phyloP scores from a whole-genome alignment of 2,113 vertebrate genomes.

The Neogale vison region DNA sequence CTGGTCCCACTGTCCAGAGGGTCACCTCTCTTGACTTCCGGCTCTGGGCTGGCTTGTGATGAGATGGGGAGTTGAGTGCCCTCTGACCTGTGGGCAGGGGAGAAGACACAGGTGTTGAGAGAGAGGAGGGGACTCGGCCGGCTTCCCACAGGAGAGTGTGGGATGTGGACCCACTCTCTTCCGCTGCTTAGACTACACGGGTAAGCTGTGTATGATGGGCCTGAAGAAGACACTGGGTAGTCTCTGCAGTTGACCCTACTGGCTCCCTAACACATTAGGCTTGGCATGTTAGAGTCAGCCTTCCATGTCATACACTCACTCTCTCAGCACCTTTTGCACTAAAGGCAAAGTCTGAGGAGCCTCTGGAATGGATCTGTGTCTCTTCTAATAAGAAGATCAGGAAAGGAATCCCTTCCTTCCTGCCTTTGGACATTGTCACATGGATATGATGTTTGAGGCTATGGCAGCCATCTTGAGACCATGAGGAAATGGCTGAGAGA shows the following conservation, averaged over 20 bases:
- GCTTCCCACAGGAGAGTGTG: background rate
- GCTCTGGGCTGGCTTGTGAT: slow-evolving; percentile 14
- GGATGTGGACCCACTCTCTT: background rate
- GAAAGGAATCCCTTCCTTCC: background rate
- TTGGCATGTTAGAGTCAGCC: background rate
- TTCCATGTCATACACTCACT: background rate
- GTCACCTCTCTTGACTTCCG: slow-evolving; percentile 45
- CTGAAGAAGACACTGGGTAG: no score
- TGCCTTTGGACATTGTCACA: background rate
- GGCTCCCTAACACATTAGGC: background rate
- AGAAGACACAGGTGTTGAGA: background rate
- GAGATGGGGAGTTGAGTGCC: slow-evolving; percentile 63
- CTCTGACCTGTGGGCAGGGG: slow-evolving; percentile 83
- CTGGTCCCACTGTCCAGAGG: slow-evolving; percentile 60
- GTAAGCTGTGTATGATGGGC: background rate
- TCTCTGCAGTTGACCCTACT: background rate
- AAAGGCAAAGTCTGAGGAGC: background rate
- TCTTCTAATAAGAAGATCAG: background rate
- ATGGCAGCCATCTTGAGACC: background rate
- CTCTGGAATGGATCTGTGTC: background rate
- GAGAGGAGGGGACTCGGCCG: background rate
- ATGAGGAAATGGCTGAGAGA: background rate
- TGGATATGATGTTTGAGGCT: background rate
- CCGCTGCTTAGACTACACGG: background rate
- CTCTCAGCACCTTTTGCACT: background rate